Percentiles rank a stretch among this genome's conserved stretches.
Conservation (phyloP, 2,113 vertebrate species). For the Cheilinus undulatus region DNA sequence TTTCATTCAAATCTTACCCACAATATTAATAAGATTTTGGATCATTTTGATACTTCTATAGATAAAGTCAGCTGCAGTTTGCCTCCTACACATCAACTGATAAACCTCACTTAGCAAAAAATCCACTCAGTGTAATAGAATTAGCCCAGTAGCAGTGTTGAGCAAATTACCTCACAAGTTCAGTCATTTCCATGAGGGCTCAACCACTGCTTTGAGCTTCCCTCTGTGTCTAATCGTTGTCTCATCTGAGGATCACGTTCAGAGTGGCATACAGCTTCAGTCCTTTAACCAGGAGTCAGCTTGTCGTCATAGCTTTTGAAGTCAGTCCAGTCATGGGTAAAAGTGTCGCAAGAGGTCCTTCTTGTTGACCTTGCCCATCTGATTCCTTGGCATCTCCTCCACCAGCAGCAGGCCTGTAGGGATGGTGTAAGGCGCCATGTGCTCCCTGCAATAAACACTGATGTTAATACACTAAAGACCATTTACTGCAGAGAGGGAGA, state of each 20-base stretch:
- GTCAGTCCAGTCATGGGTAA: slow-evolving; percentile 71
- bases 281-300: slow-evolving; percentile 21
- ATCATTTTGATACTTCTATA: background rate
- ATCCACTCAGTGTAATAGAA: background rate
- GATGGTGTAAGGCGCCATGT: slow-evolving; percentile 88
- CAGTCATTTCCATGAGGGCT: background rate
- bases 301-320: background rate
- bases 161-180: slow-evolving; percentile 22
- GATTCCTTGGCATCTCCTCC: slow-evolving; percentile 92
- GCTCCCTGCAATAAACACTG: slow-evolving; percentile 82
- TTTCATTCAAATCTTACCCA: too few species aligned
- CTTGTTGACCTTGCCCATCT: slow-evolving; percentile 98
- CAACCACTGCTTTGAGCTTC: background rate
- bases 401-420: slow-evolving; percentile 91
- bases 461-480: slow-evolving; percentile 44
- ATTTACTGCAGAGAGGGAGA: slow-evolving; percentile 32
- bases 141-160: background rate
- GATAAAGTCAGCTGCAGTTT: too few species aligned
- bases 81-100: background rate
- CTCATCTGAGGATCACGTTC: background rate
- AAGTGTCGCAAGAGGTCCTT: slow-evolving; percentile 89
- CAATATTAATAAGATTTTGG: too few species aligned
- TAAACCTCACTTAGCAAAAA: background rate
- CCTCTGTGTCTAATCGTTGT: background rate
- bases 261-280: background rate